A percentile compares a stretch with the other conserved stretches of the same genome.
Conservation (phyloP, 2,113 vertebrate genomes). For the Lontra canadensis region DNA sequence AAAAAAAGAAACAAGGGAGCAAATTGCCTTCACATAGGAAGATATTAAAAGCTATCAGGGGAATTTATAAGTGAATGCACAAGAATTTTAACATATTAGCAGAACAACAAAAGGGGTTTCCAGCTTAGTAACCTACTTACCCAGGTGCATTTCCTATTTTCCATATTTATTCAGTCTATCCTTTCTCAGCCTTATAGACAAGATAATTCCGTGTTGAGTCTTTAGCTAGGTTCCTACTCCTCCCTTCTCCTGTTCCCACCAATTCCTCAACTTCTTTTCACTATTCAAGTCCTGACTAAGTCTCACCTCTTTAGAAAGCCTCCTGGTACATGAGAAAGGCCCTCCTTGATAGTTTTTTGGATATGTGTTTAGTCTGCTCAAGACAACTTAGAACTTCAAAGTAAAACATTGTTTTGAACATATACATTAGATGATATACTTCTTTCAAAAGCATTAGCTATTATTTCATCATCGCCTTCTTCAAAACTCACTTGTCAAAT, state of each 20-base stretch:
- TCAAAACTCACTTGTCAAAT: not conserved
- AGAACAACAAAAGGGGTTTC: not conserved
- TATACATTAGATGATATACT: not conserved
- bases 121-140: not conserved
- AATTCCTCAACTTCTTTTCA: not conserved
- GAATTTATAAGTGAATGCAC: not conserved
- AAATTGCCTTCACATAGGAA: not conserved
- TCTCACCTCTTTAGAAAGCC: not conserved
- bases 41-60: not conserved
- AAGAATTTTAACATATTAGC: constrained; percentile 34
- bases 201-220: not conserved
- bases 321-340: not conserved
- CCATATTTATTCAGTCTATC: not conserved
- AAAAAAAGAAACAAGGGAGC: not conserved
- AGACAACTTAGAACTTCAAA: not conserved
- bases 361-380: not conserved
- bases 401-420: not conserved
- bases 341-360: not conserved
- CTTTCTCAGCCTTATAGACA: not conserved
- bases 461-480: not conserved
- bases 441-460: not conserved
- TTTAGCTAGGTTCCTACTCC: not conserved
- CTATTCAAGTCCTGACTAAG: not conserved
- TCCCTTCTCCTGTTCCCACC: not conserved
- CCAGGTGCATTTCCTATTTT: not conserved